These are phyloP conservation scores for Cirrhinus molitorella DNA, from an alignment of 2,797 vertebrate species.

Conservation along the genomic window DNA sequence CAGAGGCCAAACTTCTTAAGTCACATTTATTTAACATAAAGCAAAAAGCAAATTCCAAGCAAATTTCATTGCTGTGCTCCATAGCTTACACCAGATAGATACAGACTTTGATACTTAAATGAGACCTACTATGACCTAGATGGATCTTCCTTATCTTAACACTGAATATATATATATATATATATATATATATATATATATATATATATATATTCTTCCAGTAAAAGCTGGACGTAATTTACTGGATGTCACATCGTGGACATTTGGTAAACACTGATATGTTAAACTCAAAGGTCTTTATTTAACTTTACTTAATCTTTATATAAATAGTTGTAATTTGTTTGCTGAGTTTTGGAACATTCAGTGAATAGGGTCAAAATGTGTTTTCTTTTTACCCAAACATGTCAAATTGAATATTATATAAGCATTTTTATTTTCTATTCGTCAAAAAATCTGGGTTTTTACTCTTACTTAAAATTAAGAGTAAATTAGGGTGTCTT, in stretches of 20 bases:
- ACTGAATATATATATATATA: too few relatives aligned
- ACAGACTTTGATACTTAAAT: neutral
- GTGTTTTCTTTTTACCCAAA: too few relatives aligned
- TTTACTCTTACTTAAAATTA: too few relatives aligned
- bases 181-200: too few relatives aligned
- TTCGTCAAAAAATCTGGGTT: too few relatives aligned
- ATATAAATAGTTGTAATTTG: neutral
- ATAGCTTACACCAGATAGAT: neutral
- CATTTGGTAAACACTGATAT: slow-evolving; percentile 15
- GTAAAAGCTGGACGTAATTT: slow-evolving; percentile 1
- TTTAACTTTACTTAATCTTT: too few relatives aligned
- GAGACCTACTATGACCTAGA: neutral
- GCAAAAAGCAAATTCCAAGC: slow-evolving; percentile 1
- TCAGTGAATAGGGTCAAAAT: neutral
- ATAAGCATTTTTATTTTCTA: too few relatives aligned
- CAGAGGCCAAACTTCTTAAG: neutral
- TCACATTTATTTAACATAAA: neutral
- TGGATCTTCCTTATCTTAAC: neutral
- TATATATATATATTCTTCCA: neutral
- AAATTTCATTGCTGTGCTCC: neutral
- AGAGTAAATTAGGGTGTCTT: too few relatives aligned
- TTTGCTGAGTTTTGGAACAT: neutral
- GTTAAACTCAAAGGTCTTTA: slow-evolving; percentile 3
- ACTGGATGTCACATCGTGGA: neutral
- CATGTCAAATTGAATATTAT: too few relatives aligned